These are phyloP conservation scores for Ectropis crepuscularia DNA, from an alignment of 2,888 invertebrate species.

Conservation along the genomic window DNA sequence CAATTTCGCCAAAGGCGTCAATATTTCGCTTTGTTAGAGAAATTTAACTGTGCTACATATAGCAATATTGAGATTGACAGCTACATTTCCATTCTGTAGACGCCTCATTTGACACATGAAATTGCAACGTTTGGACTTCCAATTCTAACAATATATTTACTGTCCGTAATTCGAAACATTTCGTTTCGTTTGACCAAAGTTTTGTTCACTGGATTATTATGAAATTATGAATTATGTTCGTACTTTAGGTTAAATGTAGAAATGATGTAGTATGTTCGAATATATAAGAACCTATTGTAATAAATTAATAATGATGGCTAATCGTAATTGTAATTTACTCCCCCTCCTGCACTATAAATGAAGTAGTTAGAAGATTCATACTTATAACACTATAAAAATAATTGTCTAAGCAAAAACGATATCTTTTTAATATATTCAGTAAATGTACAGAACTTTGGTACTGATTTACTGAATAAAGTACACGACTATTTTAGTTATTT, in stretches of 20 bases:
- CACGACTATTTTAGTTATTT: background rate
- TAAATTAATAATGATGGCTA: constrained; percentile 14
- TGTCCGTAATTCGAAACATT: too few relatives aligned
- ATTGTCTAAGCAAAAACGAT: background rate
- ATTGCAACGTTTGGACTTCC: too few relatives aligned
- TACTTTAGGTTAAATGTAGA: background rate
- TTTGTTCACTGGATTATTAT: too few relatives aligned
- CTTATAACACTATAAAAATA: constrained; percentile 1
- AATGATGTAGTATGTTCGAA: constrained; percentile 6
- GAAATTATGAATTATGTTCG: background rate
- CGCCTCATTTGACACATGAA: too few relatives aligned
- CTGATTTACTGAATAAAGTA: background rate
- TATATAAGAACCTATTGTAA: constrained; percentile 7
- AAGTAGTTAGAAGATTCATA: constrained; percentile 9
- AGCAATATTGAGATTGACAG: too few relatives aligned
- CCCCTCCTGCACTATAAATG: constrained; percentile 21
- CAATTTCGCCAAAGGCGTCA: too few relatives aligned
- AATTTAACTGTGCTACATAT: too few relatives aligned
- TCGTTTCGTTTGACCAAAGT: too few relatives aligned
- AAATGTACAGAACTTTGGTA: background rate
- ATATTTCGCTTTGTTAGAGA: too few relatives aligned
- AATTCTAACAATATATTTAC: too few relatives aligned
- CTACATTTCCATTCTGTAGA: too few relatives aligned
- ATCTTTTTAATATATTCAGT: background rate
- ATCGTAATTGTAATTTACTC: constrained; percentile 17